Percentiles rank a stretch among this genome's conserved stretches.
Evolutionary conservation across 1,140 invertebrate species (phyloP).

Genomic region (Oppia nitens): DNA sequence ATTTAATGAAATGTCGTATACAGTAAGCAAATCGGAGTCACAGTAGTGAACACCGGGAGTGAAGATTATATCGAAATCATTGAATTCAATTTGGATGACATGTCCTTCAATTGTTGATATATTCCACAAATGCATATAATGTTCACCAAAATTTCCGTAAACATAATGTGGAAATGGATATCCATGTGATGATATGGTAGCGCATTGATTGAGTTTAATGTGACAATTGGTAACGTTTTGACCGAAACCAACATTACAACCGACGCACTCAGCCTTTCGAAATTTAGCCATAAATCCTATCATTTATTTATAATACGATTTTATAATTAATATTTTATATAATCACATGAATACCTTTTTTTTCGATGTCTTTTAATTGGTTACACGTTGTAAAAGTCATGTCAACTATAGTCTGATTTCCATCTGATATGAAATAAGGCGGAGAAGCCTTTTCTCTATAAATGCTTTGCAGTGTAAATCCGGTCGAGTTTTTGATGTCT

Average conservation of each 20-base stretch:
- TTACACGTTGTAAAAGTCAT: slow-evolving; percentile 22
- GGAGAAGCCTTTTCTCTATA: slow-evolving; percentile 19
- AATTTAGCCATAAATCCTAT: slow-evolving; percentile 22
- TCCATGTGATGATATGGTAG: slow-evolving; percentile 22
- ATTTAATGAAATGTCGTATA: slow-evolving; percentile 3
- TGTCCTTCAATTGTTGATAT: slow-evolving; percentile 11
- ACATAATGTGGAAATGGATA: slow-evolving; percentile 23
- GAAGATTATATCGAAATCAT: slow-evolving; percentile 22
- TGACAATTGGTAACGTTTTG: slow-evolving; percentile 17
- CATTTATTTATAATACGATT: neutral
- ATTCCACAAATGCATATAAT: slow-evolving; percentile 21
- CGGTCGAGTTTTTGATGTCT: neutral
- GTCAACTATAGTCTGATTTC: slow-evolving; percentile 17
- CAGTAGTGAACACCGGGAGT: slow-evolving; percentile 20
- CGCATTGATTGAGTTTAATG: slow-evolving; percentile 16
- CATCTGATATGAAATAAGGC: slow-evolving; percentile 23
- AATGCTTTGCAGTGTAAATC: slow-evolving; percentile 17
- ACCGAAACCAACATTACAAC: slow-evolving; percentile 20
- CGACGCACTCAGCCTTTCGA: slow-evolving; percentile 20
- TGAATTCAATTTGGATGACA: slow-evolving; percentile 21
- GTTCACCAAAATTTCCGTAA: slow-evolving; percentile 9
- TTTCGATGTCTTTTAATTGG: slow-evolving; percentile 11
- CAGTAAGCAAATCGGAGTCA: slow-evolving; percentile 15
- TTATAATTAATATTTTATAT: neutral
- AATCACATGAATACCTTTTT: neutral